A percentile compares a stretch with the other conserved stretches of the same genome.
Evolutionary conservation across 64 coral and sea anemone genomes (phyloP).

Genomic region (Stichodactyla helianthus): DNA sequence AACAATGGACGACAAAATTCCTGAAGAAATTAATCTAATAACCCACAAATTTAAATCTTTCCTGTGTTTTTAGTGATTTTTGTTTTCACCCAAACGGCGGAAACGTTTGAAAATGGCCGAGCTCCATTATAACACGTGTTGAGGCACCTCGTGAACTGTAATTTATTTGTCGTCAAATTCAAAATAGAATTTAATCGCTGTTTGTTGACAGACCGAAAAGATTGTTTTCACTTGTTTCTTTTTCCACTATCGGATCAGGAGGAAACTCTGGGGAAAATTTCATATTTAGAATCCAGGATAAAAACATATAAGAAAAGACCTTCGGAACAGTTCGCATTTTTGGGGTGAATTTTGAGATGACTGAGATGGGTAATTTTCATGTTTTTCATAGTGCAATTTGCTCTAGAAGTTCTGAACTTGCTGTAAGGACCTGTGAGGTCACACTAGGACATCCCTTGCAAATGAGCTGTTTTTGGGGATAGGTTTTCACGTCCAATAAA

Average conservation of each 20-base stretch:
- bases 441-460: neutral
- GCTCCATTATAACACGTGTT: neutral
- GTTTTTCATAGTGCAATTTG: neutral
- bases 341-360: neutral
- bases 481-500: neutral
- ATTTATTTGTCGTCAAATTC: neutral
- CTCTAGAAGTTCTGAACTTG: neutral
- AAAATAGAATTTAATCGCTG: neutral
- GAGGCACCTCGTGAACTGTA: neutral
- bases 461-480: neutral
- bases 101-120: neutral
- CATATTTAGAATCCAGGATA: too few species aligned
- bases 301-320: neutral
- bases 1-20: neutral
- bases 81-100: neutral
- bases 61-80: neutral
- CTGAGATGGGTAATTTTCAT: neutral
- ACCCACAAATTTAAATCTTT: neutral
- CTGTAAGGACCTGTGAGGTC: neutral
- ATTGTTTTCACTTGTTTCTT: neutral
- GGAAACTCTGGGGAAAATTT: too few species aligned
- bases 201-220: neutral
- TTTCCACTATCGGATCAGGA: too few species aligned
- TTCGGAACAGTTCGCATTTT: neutral
- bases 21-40: neutral